Evolutionary conservation across 92 coral and sea anemone genomes (phyloP), one percentile per base, ranked within the genome.

Genomic region (Parazoanthus darwini): DNA sequence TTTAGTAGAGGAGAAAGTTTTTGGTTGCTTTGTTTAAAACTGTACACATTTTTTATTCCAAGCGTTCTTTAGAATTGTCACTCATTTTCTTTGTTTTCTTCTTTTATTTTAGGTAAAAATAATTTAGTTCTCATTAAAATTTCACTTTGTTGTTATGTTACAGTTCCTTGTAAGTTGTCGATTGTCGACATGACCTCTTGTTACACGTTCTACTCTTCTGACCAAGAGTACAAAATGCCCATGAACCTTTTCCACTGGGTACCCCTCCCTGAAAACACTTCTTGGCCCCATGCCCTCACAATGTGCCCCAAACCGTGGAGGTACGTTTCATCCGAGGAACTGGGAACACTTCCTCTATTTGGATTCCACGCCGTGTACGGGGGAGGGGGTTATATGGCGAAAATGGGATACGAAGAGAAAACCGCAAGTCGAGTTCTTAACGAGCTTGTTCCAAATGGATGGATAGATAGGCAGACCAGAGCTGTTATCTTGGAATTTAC

Each of bases 391-490:
- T 90, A 90, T 37, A 79, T 86, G 6, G 92, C 92, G 1, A 58
- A 90, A 51, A 78, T 90, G 16, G 8, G 92, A 58, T 90, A 90
- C 70, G 74, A 86, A 11, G 78, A 42, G 22, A 51, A 39, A 9
- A 90, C 88, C n/a, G 92, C 90, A 3, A 7, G 33, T 44, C 44
- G 73, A 51, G 79, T 86, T 59, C 22, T 90, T 7, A 44, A 80
- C 9, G 88, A 91, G 18, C 85, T 91, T 54, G 56, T 14, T 20
- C 39, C 44, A 3, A 91, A 91, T 15, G 29, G 42, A 3, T 91
- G 93, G 93, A 91, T 88, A 63, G 93, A 91, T 66, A 84, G 90
- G 38, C 90, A 88, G 50, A 91, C 93, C 5, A 87, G 93, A 13
- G 93, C 87, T 3, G 86, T 88, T 68, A 46, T 91, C 78, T 75